Evolutionary conservation across 2,113 vertebrate species (phyloP).

Genomic region (Oxyruncus cristatus): DNA sequence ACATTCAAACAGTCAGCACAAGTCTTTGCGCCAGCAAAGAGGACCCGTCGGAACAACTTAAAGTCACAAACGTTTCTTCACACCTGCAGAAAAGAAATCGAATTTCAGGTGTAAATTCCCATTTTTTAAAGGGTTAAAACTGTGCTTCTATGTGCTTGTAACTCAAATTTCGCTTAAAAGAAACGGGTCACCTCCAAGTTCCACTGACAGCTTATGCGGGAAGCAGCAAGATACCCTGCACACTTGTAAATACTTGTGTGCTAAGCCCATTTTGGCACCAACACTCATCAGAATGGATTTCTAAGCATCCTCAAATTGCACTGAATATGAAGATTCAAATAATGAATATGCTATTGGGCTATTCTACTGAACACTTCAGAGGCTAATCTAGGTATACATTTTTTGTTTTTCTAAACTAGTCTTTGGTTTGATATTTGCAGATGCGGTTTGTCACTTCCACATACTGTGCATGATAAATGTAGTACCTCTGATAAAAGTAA

Average conservation of each 20-base stretch:
- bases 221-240: not conserved
- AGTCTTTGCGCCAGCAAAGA: not conserved
- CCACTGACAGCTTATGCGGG: not conserved
- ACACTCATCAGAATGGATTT: not conserved
- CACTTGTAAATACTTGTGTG: not conserved
- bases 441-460: not conserved
- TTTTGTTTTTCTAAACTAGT: not conserved
- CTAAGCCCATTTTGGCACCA: not conserved
- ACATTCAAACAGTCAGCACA: not conserved
- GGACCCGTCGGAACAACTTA: not conserved
- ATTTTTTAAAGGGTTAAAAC: not conserved
- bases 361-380: not conserved
- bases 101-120: not conserved
- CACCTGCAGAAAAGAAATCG: not conserved
- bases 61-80: not conserved
- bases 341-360: not conserved
- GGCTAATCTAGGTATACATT: not conserved
- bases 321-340: not conserved
- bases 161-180: not conserved
- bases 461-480: not conserved
- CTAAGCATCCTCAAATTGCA: not conserved
- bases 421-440: not conserved
- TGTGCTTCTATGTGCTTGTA: not conserved
- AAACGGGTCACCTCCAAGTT: not conserved
- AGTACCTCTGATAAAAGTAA: not conserved